A percentile compares a stretch with the other conserved stretches of the same genome.
These are phyloP conservation scores for Mormyrops attenuatus DNA, from an alignment of 2,797 vertebrate species.

Conservation along the genomic window DNA sequence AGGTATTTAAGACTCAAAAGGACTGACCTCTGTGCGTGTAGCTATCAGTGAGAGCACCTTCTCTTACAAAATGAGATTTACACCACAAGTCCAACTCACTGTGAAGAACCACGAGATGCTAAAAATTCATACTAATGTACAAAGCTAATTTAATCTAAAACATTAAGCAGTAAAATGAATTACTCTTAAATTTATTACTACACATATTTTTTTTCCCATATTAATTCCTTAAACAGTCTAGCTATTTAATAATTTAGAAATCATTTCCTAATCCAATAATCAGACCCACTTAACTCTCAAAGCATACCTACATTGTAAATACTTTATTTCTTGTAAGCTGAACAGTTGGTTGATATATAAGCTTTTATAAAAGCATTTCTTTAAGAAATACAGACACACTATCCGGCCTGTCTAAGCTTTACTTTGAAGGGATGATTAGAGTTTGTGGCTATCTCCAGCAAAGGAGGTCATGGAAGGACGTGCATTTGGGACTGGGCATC, in stretches of 20 bases:
- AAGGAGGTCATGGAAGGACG: background rate
- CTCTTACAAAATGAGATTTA: background rate
- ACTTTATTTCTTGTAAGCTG: constrained; percentile 21
- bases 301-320: background rate
- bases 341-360: constrained; percentile 12
- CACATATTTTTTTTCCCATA: background rate
- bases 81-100: constrained; percentile 9
- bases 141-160: background rate
- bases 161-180: background rate
- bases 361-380: background rate
- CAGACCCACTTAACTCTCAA: background rate
- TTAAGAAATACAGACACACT: background rate
- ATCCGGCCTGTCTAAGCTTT: background rate
- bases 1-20: background rate
- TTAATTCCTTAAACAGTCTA: background rate
- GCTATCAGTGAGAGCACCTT: background rate
- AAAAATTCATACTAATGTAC: background rate
- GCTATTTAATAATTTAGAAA: background rate
- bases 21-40: background rate
- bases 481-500: background rate
- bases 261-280: background rate
- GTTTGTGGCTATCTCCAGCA: background rate
- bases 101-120: background rate
- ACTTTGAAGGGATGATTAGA: background rate
- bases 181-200: background rate